A percentile compares a stretch with the other conserved stretches of the same genome.
Evolutionary conservation across 2,888 invertebrate species (phyloP).

Genomic region (Phlogophora meticulosa): DNA sequence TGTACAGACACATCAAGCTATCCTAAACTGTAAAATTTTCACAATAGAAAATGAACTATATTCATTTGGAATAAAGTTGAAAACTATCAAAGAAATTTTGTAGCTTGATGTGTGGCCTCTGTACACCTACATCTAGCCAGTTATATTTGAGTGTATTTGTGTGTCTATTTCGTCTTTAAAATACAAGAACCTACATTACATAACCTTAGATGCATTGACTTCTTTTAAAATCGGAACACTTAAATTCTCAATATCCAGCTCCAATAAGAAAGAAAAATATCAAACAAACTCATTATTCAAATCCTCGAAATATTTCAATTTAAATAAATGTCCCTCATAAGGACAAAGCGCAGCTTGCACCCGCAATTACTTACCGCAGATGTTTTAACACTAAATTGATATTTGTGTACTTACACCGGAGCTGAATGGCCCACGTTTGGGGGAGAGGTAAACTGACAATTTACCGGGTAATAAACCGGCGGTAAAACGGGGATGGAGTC

Average conservation of each 20-base stretch:
- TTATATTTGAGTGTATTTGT: too few relatives aligned
- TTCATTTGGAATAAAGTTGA: too few relatives aligned
- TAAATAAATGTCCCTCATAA: conserved; percentile 35
- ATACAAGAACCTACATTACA: too few relatives aligned
- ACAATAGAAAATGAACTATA: too few relatives aligned
- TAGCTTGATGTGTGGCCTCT: too few relatives aligned
- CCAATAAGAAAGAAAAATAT: not conserved
- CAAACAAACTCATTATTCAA: conserved; percentile 26
- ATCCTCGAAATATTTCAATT: conserved; percentile 27
- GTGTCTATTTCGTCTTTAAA: too few relatives aligned
- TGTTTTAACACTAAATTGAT: conserved; percentile 61
- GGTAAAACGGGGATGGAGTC: conserved; percentile 37
- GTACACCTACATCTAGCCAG: too few relatives aligned
- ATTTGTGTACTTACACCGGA: conserved; percentile 52
- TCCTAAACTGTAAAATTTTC: too few relatives aligned
- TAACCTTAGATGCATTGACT: too few relatives aligned
- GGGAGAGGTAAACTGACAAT: conserved; percentile 48
- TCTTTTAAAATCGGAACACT: too few relatives aligned
- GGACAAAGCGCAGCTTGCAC: conserved; percentile 31
- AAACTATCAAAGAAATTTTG: too few relatives aligned
- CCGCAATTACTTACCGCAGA: conserved; percentile 68
- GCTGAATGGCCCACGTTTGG: conserved; percentile 26
- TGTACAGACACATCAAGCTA: too few relatives aligned
- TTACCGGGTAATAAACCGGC: conserved; percentile 52
- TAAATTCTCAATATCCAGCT: not conserved